A percentile compares a stretch with the other conserved stretches of the same genome.
Conservation (phyloP, 2,113 vertebrate genomes). For the Aramus guarauna region DNA sequence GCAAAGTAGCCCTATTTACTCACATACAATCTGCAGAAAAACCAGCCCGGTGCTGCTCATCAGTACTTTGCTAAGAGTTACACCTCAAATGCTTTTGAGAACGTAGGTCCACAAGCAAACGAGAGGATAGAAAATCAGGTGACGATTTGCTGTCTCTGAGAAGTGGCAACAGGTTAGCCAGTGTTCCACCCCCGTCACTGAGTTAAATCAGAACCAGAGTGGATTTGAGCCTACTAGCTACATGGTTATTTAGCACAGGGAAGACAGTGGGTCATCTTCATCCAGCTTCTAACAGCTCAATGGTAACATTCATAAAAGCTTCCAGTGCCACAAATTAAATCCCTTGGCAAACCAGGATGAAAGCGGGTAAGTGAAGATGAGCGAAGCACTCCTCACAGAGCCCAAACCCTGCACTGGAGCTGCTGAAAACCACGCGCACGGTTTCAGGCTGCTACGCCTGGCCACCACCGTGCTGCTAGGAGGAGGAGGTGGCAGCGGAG, state of each 20-base stretch:
- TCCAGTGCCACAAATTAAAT: neutral
- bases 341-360: neutral
- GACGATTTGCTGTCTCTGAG: rapidly evolving
- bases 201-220: neutral
- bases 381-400: neutral
- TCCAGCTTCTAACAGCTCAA: neutral
- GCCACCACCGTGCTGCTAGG: rapidly evolving
- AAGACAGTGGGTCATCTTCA: neutral
- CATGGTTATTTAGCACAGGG: rapidly evolving
- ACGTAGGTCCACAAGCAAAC: rapidly evolving
- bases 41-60: neutral
- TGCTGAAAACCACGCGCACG: rapidly evolving
- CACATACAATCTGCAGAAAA: neutral
- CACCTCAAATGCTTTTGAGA: neutral
- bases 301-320: neutral
- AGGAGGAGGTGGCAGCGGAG: too few relatives aligned
- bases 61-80: rapidly evolving
- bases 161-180: neutral
- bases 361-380: rapidly evolving
- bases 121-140: neutral
- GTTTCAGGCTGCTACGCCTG: neutral
- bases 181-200: rapidly evolving
- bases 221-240: neutral
- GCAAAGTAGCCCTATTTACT: neutral
- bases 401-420: neutral